Base-by-base conservation (phyloP, 2,113 vertebrate genomes). In the Urocolius indicus region DNA sequence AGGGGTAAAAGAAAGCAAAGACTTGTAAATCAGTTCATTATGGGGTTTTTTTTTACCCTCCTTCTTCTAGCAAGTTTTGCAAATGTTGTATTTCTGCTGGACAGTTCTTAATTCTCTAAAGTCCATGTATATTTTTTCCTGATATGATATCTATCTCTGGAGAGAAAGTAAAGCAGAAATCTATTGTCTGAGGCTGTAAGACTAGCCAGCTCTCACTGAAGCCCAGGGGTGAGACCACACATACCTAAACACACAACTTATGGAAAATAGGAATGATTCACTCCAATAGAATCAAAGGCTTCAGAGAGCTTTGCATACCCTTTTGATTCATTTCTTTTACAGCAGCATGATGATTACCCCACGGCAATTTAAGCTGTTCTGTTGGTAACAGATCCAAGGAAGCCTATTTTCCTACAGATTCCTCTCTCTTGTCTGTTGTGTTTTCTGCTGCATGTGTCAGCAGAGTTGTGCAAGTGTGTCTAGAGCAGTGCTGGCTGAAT, bases 251-350 rank as follows among this genome's bases (percentile, higher is more conserved):
- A 73, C 3, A 2, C 48, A 86, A 81, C 51, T 83, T 49, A 52
- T 1, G 6, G 83, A 48, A 90, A 85, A 73, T 0, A 2, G 52
- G 59, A 83, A 30, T 57, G 66, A 85, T 90, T 72, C 32, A 38
- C 45, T 85, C 49, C n/a, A 43, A 65, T 90, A 69, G 71, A 85
- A 72, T 49, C 54, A 66, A 87, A 88, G 75, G 69, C 45, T 93
- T 61, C 62, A n/a, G 34, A 84, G 84, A 75, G 34, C 34, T 93
- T 63, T 67, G 38, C 69, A 11, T 75, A 57, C 48, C 86, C 81
- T 87, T 94, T 67, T 75, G 61, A 82, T 91, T 87, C 4, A 51
- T 82, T 84, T 48, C 57, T 89, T 87, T 89, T 59, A 71, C 77
- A 87, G 74, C 65, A 94, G 61, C 26, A 24, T 27, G 54, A 49